Conservation (phyloP, 2,888 invertebrate species). For the Agonum fuliginosum region DNA sequence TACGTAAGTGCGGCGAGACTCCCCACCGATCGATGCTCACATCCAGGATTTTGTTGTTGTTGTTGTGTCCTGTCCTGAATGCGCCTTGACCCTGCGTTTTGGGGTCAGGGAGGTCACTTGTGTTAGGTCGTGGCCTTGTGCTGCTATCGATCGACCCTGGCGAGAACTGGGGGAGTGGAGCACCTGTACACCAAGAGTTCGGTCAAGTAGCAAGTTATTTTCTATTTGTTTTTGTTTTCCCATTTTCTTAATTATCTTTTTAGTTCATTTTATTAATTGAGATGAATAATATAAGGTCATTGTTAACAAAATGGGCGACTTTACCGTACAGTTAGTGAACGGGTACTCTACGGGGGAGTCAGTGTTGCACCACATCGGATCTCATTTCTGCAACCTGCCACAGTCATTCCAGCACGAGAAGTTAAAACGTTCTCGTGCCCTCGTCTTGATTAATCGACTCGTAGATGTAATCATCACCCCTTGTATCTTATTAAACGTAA, state of each 20-base stretch:
- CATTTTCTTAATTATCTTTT: too few relatives aligned
- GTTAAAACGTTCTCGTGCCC: not conserved
- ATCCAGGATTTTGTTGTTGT: not conserved
- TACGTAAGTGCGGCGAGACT: not conserved
- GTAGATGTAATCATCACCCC: conserved; percentile 24
- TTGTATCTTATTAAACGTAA: conserved; percentile 13
- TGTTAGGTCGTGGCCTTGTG: conserved; percentile 20
- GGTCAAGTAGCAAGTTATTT: too few relatives aligned
- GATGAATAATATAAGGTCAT: too few relatives aligned
- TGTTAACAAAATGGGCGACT: too few relatives aligned
- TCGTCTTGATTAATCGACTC: conserved; percentile 26
- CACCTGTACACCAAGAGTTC: too few relatives aligned
- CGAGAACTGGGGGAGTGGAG: conserved; percentile 18
- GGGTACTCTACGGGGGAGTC: not conserved
- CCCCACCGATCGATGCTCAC: too few relatives aligned
- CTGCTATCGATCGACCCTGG: conserved; percentile 17
- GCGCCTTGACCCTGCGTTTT: not conserved
- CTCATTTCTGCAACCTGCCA: conserved; percentile 50
- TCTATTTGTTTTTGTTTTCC: too few relatives aligned
- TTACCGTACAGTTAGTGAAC: not conserved
- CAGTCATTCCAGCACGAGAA: conserved; percentile 46
- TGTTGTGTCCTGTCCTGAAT: not conserved
- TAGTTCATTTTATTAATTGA: too few relatives aligned
- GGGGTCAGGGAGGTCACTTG: conserved; percentile 15
- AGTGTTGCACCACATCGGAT: conserved; percentile 21